Base-by-base conservation (phyloP, 1,140 invertebrate species). In the Lucilia cuprina region DNA sequence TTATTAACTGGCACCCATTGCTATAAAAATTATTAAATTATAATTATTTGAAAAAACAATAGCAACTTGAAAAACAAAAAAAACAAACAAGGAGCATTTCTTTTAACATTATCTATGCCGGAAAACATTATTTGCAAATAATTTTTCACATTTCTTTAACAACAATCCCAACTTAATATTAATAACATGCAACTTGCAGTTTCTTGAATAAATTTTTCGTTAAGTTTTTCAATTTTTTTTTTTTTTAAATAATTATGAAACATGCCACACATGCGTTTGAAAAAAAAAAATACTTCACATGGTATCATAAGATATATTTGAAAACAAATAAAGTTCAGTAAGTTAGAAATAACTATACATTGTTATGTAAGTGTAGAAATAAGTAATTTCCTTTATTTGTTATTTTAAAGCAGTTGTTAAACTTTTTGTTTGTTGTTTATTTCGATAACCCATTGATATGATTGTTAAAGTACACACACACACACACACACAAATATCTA, bases 21-120 rank as follows among this genome's bases (percentile, higher is more conserved):
- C 17, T 47, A 78, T 47, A 80, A 70, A 41, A 78, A 8, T 78
- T 49, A 50, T 80, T 80, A 49, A 80, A 80, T 50, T 80, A 80
- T 80, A 49, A 80, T 80, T 25, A 50, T 21, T 47, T 17, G 0
- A 75, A 30, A 30, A 75, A 47, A 47, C 75, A 50, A 70, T 70
- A 70, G 4, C 65, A 70, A 49, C 0, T 12, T 12, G 13, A 49
- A 49, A 49, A 55, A 55, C 12, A 14, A 55, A 55, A 55, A 55
- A 55, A 55, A 55, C 1, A 55, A 70, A 21, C 25, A 30, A 30
- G 25, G 41, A 21, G 55, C n/a, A 70, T 70, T 21, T 70, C 19
- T 70, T 19, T 70, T 70, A 21, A 21, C 55, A 21, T 21, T 70
- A 70, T 70, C 65, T 70, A 70, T 70, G 65, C 65, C 65, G 65